A percentile compares a stretch with the other conserved stretches of the same genome.
phyloP scores from a whole-genome alignment of 53 echinoderm and acorn worm genomes.

The Astropecten irregularis region DNA sequence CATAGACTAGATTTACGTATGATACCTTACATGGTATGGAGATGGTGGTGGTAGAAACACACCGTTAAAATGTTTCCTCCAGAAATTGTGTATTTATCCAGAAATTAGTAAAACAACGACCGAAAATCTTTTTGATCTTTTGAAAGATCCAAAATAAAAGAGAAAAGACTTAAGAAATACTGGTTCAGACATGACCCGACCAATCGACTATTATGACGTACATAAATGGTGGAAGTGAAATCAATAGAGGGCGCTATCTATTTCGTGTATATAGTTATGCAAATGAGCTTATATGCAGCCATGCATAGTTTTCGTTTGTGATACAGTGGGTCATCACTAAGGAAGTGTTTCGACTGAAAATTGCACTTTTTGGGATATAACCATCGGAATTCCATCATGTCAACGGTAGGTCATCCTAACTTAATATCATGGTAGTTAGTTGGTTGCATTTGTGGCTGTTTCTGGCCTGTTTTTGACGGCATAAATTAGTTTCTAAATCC shows the following conservation, averaged over 20 bases:
- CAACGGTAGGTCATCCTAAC: background rate
- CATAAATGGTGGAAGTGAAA: too few species aligned
- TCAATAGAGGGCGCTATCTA: slow-evolving; percentile 21
- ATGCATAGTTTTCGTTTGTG: slow-evolving; percentile 39
- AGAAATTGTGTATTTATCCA: too few species aligned
- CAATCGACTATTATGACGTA: too few species aligned
- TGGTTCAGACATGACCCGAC: too few species aligned
- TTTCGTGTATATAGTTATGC: slow-evolving; percentile 14
- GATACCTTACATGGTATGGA: too few species aligned
- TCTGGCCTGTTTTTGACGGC: background rate
- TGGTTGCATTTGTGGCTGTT: background rate
- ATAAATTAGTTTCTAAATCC: background rate
- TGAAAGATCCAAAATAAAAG: too few species aligned
- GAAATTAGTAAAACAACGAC: too few species aligned
- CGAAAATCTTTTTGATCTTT: too few species aligned
- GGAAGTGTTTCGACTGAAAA: background rate
- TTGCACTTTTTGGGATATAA: background rate
- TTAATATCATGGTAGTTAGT: background rate
- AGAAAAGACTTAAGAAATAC: too few species aligned
- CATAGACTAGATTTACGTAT: too few species aligned
- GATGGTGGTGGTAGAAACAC: too few species aligned
- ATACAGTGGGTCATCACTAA: slow-evolving; percentile 18
- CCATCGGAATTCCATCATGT: background rate
- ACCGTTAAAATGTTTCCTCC: too few species aligned
- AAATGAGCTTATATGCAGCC: slow-evolving; percentile 23